Base-by-base conservation (phyloP, 2,888 invertebrate species). In the Pachymerium ferrugineum region DNA sequence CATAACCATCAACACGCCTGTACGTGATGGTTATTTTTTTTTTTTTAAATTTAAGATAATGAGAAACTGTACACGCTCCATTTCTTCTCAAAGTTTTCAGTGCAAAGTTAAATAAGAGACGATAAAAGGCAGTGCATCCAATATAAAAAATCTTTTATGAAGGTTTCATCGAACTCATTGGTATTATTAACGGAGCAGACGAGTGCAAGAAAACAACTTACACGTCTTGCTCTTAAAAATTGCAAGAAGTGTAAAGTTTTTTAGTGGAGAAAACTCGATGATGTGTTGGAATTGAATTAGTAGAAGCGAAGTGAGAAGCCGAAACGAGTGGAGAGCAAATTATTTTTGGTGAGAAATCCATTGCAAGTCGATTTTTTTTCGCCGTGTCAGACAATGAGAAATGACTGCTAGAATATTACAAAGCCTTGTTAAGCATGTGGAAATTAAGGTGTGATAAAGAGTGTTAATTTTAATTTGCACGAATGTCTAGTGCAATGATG, bases 21-120 rank as follows among this genome's bases (percentile, higher is more conserved):
- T n/a, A 19, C 47, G n/a, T n/a, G 47, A 47, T 47, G 47, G 3
- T 47, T 47, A 47, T 47, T 47, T 47, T 47, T n/a, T n/a, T n/a
- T n/a, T n/a, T n/a, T 47, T n/a, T 19, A 54, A 19, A n/a, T 8
- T 22, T 54, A 54, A 54, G 47, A 54, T 54, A 54, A 54, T 54
- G 47, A 54, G 47, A 54, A 54, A 54, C 47, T 54, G 19, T 54
- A 54, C 47, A 54, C 47, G 47, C 47, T 16, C 47, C 47, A 54
- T 54, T 54, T 54, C 1, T 38, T 54, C 47, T n/a, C 0, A 16
- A 54, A 54, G 19, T 54, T 54, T 54, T 3, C 1, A 3, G 1
- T 38, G 38, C 38, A 38, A 10, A 8, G 47, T n/a, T n/a, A n/a
- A n/a, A n/a, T n/a, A n/a, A n/a, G 22, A 5, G 19, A 54, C 47